Conservation (phyloP, 2,797 vertebrate genomes). For the Micrastur ruficollis region DNA sequence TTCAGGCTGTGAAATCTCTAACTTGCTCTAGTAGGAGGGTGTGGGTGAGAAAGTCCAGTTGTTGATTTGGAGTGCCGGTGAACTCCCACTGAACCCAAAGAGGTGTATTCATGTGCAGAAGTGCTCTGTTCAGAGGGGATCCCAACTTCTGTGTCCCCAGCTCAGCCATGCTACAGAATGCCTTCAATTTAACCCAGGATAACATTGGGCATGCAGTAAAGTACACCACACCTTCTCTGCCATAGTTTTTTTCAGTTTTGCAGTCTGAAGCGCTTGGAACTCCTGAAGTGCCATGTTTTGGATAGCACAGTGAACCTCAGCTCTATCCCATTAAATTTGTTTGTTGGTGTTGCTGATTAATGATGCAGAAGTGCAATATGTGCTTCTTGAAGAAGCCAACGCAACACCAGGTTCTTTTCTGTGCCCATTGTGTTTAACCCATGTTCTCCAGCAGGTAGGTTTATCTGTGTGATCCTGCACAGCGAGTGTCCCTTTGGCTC, state of each 20-base stretch:
- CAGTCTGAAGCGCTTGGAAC: accelerated
- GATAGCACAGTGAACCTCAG: not conserved
- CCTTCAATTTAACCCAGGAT: not conserved
- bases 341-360: accelerated
- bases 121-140: not conserved
- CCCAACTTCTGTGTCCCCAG: not conserved
- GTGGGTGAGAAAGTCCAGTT: not conserved
- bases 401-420: not conserved
- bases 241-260: accelerated
- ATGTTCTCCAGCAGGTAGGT: not conserved
- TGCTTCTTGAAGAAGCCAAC: not conserved
- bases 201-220: accelerated
- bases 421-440: not conserved
- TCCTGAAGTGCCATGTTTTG: accelerated
- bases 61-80: not conserved
- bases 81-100: not conserved
- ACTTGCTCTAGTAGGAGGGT: not conserved
- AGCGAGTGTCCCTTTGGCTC: not conserved
- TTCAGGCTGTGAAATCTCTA: not conserved
- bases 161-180: not conserved
- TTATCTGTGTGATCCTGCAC: not conserved
- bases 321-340: accelerated
- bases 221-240: not conserved
- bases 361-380: accelerated
- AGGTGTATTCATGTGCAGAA: accelerated